Percentiles rank a stretch among this genome's conserved stretches.
These are phyloP conservation scores for Ochropacha duplaris DNA, from an alignment of 2,888 invertebrate species.

Conservation along the genomic window DNA sequence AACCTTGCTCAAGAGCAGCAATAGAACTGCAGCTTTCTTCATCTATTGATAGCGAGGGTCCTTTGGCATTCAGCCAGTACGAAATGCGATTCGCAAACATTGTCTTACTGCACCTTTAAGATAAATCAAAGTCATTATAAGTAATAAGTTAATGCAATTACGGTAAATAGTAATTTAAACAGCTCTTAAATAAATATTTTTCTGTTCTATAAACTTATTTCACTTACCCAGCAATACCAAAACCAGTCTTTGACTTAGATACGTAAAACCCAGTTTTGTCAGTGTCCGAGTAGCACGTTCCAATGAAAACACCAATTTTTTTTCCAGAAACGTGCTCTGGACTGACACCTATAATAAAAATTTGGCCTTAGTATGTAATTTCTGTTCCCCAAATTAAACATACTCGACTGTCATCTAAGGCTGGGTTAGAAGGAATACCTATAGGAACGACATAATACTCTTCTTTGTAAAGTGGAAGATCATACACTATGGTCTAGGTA, in stretches of 20 bases:
- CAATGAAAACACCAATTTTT: conserved; percentile 73
- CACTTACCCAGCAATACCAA: conserved; percentile 56
- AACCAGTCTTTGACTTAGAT: conserved; percentile 35
- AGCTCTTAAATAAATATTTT: no score
- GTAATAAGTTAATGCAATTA: no score
- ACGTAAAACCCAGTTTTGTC: conserved; percentile 77
- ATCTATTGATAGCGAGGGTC: conserved; percentile 60
- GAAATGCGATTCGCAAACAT: no score
- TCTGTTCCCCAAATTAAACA: no score
- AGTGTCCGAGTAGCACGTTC: conserved; percentile 83
- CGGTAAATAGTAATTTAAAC: conserved; percentile 49
- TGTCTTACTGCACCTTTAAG: no score
- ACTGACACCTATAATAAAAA: conserved; percentile 73
- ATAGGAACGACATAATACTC: no score
- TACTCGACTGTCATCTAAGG: no score
- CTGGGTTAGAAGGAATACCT: no score
- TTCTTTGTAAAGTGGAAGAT: no score
- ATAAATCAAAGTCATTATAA: conserved; percentile 53
- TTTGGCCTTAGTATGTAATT: conserved; percentile 34
- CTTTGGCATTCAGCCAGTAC: conserved; percentile 33
- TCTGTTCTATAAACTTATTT: not conserved
- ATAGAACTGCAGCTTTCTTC: conserved; percentile 56
- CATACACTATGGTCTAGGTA: no score
- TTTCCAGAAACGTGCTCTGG: conserved; percentile 81
- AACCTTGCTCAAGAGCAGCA: conserved; percentile 50